Evolutionary conservation across 2,888 invertebrate species (phyloP).

Genomic region (Tenthredo scrophulariae): DNA sequence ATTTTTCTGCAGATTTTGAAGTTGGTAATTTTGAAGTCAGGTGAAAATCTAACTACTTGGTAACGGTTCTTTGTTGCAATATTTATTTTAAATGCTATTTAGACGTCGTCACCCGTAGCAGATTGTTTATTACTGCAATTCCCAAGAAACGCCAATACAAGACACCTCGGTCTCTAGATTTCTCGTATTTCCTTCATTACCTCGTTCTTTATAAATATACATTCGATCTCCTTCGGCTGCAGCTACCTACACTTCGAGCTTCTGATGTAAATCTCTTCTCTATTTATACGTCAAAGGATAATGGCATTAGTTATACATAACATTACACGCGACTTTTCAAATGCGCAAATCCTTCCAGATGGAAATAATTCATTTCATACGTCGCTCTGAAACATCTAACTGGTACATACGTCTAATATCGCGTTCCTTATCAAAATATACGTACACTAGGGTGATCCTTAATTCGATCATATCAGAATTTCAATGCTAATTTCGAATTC

Average conservation of each 20-base stretch:
- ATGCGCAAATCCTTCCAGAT: neutral
- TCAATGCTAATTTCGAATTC: too few species aligned
- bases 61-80: neutral
- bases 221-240: neutral
- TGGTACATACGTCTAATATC: neutral
- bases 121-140: neutral
- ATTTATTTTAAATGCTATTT: neutral
- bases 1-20: neutral
- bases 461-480: too few species aligned
- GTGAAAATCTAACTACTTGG: neutral
- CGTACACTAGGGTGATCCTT: too few species aligned
- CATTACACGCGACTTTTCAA: neutral
- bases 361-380: slow-evolving; percentile 5
- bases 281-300: slow-evolving; percentile 36
- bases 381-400: neutral
- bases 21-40: neutral
- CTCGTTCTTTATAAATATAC: slow-evolving; percentile 6
- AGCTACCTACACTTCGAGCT: neutral
- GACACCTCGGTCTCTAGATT: neutral
- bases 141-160: neutral
- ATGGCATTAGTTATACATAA: neutral
- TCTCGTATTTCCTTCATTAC: slow-evolving; percentile 7
- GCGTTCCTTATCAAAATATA: neutral
- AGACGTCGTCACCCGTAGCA: neutral
- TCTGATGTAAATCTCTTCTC: neutral